Base-by-base conservation (phyloP, 2,888 invertebrate genomes). In the Cosmorhoe ocellata region DNA sequence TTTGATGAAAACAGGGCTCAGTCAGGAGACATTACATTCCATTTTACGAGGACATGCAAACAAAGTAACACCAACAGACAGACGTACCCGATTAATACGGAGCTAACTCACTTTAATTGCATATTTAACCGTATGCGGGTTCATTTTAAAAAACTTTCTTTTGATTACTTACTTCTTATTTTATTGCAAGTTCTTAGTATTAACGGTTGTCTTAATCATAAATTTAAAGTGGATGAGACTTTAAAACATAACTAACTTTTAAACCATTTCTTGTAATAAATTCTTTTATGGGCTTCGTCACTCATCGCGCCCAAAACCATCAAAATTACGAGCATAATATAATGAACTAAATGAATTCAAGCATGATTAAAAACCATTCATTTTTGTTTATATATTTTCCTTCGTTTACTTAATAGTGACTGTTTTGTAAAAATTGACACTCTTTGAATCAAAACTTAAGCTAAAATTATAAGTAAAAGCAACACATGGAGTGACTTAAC, bases 11-110 rank as follows among this genome's bases (percentile, higher is more conserved):
- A 30, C 18, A 30, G 4, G 9, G 32, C 67, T 64, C 63, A 71
- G 74, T 74, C 71, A 61, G 64, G 67, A 75, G 74, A 74, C 69
- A 80, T 79, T 74, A 76, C 67, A 59, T 79, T 74, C 75, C 67
- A 59, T 75, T 82, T 83, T 81, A 81, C 69, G 76, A 74, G 61
- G 63, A 74, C 70, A 75, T 67, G 72, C 77, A 75, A 81, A 84
- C 81, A 84, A 79, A 81, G 80, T 81, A 78, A 74, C 67, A 56
- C 66, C 63, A 57, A 58, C 46, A 55, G 51, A 67, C 63, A 56
- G 55, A 66, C 69, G 61, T 63, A 60, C 63, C 64, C 67, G 72
- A 73, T 76, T 74, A 73, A 76, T 69, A 66, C 64, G 58, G 60
- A 63, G 67, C 71, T 75, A 75, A 79, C 73, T 76, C 66, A 64